Percentiles rank a stretch among this genome's conserved stretches.
These are phyloP conservation scores for Drosophila punjabiensis DNA, from an alignment of 1,140 invertebrate genomes.

Conservation along the genomic window DNA sequence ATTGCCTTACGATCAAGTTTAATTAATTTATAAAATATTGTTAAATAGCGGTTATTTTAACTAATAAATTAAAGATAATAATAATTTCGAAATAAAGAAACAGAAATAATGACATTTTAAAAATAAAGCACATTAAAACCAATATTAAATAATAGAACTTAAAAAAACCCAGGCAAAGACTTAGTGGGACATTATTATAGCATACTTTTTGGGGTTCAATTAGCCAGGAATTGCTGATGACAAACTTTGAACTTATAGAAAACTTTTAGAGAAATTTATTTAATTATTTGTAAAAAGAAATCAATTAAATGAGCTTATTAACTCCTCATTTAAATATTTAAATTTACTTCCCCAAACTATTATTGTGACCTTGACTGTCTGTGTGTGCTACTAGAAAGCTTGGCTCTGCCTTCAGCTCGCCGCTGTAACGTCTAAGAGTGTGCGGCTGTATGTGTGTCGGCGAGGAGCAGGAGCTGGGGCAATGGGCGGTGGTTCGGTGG, in stretches of 20 bases:
- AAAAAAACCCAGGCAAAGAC: background rate
- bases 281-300: background rate
- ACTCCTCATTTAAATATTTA: background rate
- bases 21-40: background rate
- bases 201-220: background rate
- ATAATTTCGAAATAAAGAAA: background rate
- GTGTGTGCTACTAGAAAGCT: conserved; percentile 67
- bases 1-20: background rate
- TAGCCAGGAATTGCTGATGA: background rate
- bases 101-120: background rate
- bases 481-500: conserved; percentile 37
- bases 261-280: background rate
- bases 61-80: background rate
- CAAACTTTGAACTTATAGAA: background rate
- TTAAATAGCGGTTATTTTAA: background rate
- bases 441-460: conserved; percentile 46
- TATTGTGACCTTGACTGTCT: conserved; percentile 7
- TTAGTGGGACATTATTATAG: background rate
- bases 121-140: too few species aligned
- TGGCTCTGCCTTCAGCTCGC: conserved; percentile 73
- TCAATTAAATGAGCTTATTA: background rate
- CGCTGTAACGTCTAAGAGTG: conserved; percentile 73
- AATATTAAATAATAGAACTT: background rate
- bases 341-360: background rate
- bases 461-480: conserved; percentile 16